Base-by-base conservation (phyloP, 30 jellyfish, hydroid and myxozoan genomes). In the Turritopsis rubra region DNA sequence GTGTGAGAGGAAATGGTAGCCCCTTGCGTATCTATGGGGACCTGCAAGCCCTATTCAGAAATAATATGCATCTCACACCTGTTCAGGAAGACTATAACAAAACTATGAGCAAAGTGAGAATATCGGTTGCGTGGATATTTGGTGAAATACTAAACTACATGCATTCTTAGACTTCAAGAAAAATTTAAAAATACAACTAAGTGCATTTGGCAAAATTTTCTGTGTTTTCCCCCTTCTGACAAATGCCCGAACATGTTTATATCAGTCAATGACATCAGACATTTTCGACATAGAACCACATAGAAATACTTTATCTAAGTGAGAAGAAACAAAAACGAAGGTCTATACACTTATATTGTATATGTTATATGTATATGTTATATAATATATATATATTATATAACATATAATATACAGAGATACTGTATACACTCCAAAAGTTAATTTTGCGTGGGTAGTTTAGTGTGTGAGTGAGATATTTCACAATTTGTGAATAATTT, bases 241-340 rank as follows among this genome's bases (percentile, higher is more conserved):
- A 28, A 89, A 89, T 85, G 97, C 97, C 52, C 71, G 54, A 54
- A 81, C 87, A 18, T 85, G 93, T 70, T 81, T 89, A 72, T 84
- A 84, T 78, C 88, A 89, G 21, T 78, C 84, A 29, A 84, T 30
- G 21, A 83, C 96, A 18, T 53, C 96, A 73, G 65, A 80, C 22
- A 77, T 22, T 80, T 80, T 89, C 68, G 93, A 52, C 9, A 26
- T 89, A 25, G 81, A 84, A 24, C 93, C 96, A 76, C 28, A 82
- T 16, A 77, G 84, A 26, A 71, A 78, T 16, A 53, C 71, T 0
- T 71, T 54, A 66, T 89, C 84, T 81, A 54, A 16, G 72, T n/a
- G 18, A n/a, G 72, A 54, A n/a, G 72, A 54, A n/a, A 18, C 19
- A 21, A 18, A 18, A 18, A 60, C 73, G 19, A 18, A 60, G 21